Base-by-base conservation (phyloP, 2,797 vertebrate genomes). In the Sorex maritimensis region DNA sequence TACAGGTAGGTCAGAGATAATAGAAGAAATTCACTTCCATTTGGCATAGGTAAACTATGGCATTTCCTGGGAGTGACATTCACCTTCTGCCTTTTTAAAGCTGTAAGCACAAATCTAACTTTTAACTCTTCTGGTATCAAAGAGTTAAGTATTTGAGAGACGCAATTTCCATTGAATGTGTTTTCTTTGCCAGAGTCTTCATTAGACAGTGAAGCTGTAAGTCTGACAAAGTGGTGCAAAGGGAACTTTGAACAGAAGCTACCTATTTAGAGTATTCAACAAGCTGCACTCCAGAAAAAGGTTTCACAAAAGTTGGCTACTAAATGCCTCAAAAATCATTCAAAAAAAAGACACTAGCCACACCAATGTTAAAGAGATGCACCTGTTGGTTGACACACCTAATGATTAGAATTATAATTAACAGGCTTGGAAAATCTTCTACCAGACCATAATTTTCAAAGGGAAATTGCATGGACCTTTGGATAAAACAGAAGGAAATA, bases 391-490 rank as follows among this genome's bases (percentile, higher is more conserved):
- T 92, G 30, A 13, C 75, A n/a, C 13, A n/a, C 0, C 38, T 61
- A 14, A 55, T 55, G 52, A 61, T 61, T 21, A 61, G 58, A 61
- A 61, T 61, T 61, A 61, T 21, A 61, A 28, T 30, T 58, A 88
- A 52, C 4, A 61, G 19, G 26, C 65, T 0, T 21, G 6, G 1
- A 5, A 28, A 72, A 23, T 0, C 46, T 7, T 49, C 9, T 81
- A 38, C 14, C 4, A 67, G 71, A 71, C 61, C 38, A 61, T 55
- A 71, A 80, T 90, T 88, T 86, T 55, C 38, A 79, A 82, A 58
- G 15, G 65, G 2, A 5, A 30, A 2, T 61, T 52, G 28, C 2
- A 49, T 21, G 6, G 49, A 61, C 21, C 17, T 86, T 65, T 41
- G 24, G 34, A 46, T 65, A 55, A 41, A 38, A 21, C 2, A 79